Percentiles rank a stretch among this genome's conserved stretches.
Conservation (phyloP, 2,797 vertebrate species). For the Enteromius fasciolatus region DNA sequence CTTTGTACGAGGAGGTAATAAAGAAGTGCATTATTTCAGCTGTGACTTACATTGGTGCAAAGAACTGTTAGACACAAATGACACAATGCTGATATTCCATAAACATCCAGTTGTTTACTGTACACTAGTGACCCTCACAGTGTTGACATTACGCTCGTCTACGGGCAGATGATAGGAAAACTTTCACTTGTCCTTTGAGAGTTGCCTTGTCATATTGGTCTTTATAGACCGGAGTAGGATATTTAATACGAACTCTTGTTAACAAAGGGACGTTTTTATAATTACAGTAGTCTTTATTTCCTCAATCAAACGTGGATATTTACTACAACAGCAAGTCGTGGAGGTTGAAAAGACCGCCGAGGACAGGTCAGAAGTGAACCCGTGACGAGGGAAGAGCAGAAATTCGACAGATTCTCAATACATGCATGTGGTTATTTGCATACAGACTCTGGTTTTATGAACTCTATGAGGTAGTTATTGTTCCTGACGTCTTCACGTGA, state of each 20-base stretch:
- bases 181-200: background rate
- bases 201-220: background rate
- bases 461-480: background rate
- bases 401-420: background rate
- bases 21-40: background rate
- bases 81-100: background rate
- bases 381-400: background rate
- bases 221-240: background rate
- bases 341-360: background rate
- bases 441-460: background rate
- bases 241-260: background rate
- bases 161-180: background rate
- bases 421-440: background rate
- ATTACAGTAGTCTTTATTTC: background rate
- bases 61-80: background rate
- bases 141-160: background rate
- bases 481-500: background rate
- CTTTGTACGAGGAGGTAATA: slow-evolving; percentile 95
- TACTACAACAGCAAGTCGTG: no score
- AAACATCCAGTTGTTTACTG: background rate
- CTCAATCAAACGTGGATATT: background rate
- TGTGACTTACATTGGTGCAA: background rate
- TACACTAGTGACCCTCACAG: background rate
- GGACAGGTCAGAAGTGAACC: background rate
- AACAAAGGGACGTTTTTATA: background rate